Percentiles rank a stretch among this genome's conserved stretches.
phyloP scores from a whole-genome alignment of 2,113 vertebrate genomes.

The Indicator indicator region DNA sequence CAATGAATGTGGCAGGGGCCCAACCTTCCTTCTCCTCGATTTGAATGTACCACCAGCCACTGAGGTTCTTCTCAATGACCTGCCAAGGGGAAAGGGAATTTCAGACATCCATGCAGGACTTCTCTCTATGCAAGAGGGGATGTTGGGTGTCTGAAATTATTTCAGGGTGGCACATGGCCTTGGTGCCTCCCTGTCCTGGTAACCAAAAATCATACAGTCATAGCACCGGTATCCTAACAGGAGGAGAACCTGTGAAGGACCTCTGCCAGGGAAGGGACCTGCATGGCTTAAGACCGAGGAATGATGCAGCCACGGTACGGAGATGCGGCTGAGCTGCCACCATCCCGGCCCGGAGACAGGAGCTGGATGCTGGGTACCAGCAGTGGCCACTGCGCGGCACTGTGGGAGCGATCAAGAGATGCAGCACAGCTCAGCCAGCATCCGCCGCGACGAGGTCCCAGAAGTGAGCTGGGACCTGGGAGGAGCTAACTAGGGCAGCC shows the following conservation, averaged over 20 bases:
- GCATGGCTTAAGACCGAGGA: rapidly evolving
- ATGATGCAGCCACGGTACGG: rapidly evolving
- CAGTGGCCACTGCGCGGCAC: constrained; percentile 43
- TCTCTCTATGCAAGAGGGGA: neutral
- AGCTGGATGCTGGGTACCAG: neutral
- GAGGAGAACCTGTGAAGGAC: neutral
- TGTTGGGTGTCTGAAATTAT: neutral
- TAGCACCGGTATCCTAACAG: neutral
- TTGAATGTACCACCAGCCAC: constrained; percentile 99
- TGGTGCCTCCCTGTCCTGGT: neutral
- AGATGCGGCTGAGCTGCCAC: neutral
- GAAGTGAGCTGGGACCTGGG: rapidly evolving
- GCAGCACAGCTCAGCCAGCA: rapidly evolving
- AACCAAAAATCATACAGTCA: neutral
- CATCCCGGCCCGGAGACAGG: rapidly evolving
- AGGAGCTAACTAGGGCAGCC: neutral
- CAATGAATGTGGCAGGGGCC: constrained; percentile 95
- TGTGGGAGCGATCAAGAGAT: neutral
- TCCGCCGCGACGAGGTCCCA: neutral
- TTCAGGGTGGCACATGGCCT: neutral
- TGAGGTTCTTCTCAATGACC: constrained; percentile 97
- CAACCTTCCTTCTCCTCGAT: constrained; percentile 98
- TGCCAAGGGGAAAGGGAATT: constrained; percentile 45
- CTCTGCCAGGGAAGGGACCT: neutral
- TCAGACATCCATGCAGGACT: neutral